Base-by-base conservation (phyloP, 2,888 invertebrate species). In the Drosophila koepferae region DNA sequence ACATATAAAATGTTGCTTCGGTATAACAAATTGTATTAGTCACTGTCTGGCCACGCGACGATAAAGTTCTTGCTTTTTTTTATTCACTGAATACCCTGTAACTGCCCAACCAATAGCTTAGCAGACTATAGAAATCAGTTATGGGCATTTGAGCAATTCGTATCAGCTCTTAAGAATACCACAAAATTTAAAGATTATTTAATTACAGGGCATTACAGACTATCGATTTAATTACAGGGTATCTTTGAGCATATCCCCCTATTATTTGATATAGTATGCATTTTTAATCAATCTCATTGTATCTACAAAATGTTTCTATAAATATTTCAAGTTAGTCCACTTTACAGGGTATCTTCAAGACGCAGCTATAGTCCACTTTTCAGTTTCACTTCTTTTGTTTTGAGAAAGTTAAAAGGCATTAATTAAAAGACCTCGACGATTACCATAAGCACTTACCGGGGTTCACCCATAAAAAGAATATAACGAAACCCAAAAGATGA, bases 31-130 rank as follows among this genome's bases (percentile, higher is more conserved):
- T 49, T 28, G 65, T 64, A 84, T 85, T 85, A 85, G 82, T 85
- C 85, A 85, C 73, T 82, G 84, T 84, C 82, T 87, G 72, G 78
- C 78, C 87, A 87, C 82, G 84, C 87, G 87, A 78, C 61, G 56
- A 68, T 10, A 54, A 55, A 66, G 65, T 61, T 67, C 53, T 53
- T 6, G 28, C 34, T 31, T 16, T 18, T 31, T 48, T 64, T 36
- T 28, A 34, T 1, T 23, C 40, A 20, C 44, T 12, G 1, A n/a
- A 67, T 67, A 56, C 67, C 65, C 67, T 67, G 41, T 68, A 38
- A 7, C n/a, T 55, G 14, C 3, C 8, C 2, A 14, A 14, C 2
- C 0, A 1, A 7, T 3, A n/a, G n/a, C 23, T 46, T 20, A 9
- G 4, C 5, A 12, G 12, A 34, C 34, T 34, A 6, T 0, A 14